Conservation (phyloP, 1,140 invertebrate species). For the Bombus affinis region DNA sequence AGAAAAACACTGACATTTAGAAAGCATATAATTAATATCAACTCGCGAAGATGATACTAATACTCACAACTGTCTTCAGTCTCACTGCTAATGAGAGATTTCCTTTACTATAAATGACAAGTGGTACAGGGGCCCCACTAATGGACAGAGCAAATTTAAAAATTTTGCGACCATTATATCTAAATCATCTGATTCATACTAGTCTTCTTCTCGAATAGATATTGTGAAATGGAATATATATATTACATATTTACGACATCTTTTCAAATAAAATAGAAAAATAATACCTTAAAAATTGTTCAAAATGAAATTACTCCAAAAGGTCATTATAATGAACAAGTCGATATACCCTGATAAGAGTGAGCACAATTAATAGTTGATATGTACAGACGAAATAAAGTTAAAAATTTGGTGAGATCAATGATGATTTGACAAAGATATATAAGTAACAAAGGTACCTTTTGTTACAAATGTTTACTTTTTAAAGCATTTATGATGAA, state of each 20-base stretch:
- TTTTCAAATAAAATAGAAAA: slow-evolving; percentile 9
- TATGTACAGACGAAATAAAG: slow-evolving; percentile 4
- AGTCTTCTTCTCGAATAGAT: not conserved
- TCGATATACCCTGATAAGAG: slow-evolving; percentile 31
- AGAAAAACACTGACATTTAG: not conserved
- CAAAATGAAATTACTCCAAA: slow-evolving; percentile 13
- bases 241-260: not conserved
- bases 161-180: not conserved
- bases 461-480: not conserved
- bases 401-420: slow-evolving; percentile 16
- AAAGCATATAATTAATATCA: not conserved
- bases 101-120: not conserved
- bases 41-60: not conserved
- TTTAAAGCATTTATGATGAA: not conserved
- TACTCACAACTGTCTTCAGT: not conserved
- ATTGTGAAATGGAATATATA: not conserved
- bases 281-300: not conserved
- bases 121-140: not conserved
- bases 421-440: not conserved
- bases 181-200: not conserved
- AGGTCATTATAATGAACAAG: slow-evolving; percentile 16
- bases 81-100: not conserved
- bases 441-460: not conserved
- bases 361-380: slow-evolving; percentile 34
- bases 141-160: not conserved